Evolutionary conservation across 2,888 invertebrate species (phyloP), one percentile per base, ranked within the genome.

Genomic region (Dexiosoma caninum): DNA sequence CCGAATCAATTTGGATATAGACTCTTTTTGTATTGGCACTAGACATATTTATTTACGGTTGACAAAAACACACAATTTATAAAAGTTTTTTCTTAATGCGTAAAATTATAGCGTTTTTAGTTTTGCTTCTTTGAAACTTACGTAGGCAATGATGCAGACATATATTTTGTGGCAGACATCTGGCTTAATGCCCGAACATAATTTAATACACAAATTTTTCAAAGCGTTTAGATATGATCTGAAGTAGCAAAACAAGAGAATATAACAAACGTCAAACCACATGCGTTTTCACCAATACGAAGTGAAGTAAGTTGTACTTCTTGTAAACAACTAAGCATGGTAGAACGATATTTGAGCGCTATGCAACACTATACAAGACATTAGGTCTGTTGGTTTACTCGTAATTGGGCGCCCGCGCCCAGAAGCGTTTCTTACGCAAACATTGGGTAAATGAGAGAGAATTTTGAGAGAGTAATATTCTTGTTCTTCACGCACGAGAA

Each of bases 1-100:
- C 87, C 76, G 89, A 85, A 82, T 90, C 90, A 75, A 90, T 85
- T 87, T 90, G 88, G 57, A 90, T 89, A 84, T 87, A 89, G 79
- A 90, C 87, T 85, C 89, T 89, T 79, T 87, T 87, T 69, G 87
- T 81, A 78, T 88, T 86, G 81, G 85, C 86, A 83, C 86, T 85
- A 75, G 90, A 89, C 90, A 90, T 90, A 60, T 86, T 88, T 87
- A 46, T 53, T 55, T 60, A 57, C 12, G 14, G 66, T 64, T 64
- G 32, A 71, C 49, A 71, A 78, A 78, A 27, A 64, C 64, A 69
- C 37, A 64, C 70, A 64, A 46, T 64, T 19, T 53, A 44, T 64
- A 27, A 21, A 44, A 2, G 23, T 19, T 64, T 64, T 60, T 1
- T 27, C 23, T 59, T 32, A 51, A 51, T 30, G 60, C 53, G 35